Conservation (phyloP, 2,888 invertebrate genomes). For the Orthosia cruda region DNA sequence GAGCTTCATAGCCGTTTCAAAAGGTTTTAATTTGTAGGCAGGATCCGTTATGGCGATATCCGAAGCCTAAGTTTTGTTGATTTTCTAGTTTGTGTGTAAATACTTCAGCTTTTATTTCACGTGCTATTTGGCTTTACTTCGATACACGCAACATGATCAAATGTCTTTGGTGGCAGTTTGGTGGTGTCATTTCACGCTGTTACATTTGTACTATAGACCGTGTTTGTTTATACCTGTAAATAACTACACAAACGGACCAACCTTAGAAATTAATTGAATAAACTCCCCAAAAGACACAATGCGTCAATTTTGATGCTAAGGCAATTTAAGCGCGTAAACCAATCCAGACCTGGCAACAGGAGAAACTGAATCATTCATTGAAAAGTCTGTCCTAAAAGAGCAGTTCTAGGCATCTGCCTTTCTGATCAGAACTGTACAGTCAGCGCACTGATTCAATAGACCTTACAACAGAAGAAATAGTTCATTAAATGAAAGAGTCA, state of each 20-base stretch:
- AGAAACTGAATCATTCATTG: too few relatives aligned
- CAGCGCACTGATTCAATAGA: too few relatives aligned
- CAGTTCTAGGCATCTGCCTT: too few relatives aligned
- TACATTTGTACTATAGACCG: background rate
- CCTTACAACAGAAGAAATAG: too few relatives aligned
- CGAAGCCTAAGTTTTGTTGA: slow-evolving; percentile 41
- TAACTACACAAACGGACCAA: background rate
- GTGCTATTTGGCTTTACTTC: slow-evolving; percentile 53
- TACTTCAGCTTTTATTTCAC: slow-evolving; percentile 58
- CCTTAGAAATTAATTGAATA: too few relatives aligned
- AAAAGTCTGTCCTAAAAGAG: too few relatives aligned
- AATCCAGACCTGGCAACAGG: too few relatives aligned
- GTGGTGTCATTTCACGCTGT: slow-evolving; percentile 38
- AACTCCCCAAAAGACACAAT: too few relatives aligned
- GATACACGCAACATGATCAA: slow-evolving; percentile 36
- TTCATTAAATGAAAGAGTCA: too few relatives aligned
- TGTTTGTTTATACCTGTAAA: background rate
- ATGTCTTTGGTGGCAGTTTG: slow-evolving; percentile 21
- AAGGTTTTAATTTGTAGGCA: slow-evolving; percentile 27
- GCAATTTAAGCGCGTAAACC: too few relatives aligned
- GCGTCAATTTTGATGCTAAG: too few relatives aligned
- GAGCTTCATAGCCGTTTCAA: slow-evolving; percentile 19
- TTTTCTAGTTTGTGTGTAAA: slow-evolving; percentile 48
- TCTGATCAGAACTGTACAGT: too few relatives aligned
- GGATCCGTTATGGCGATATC: slow-evolving; percentile 21